A percentile compares a stretch with the other conserved stretches of the same genome.
Evolutionary conservation across 2,113 vertebrate genomes (phyloP).

Genomic region (Sinocyclocheilus grahami): DNA sequence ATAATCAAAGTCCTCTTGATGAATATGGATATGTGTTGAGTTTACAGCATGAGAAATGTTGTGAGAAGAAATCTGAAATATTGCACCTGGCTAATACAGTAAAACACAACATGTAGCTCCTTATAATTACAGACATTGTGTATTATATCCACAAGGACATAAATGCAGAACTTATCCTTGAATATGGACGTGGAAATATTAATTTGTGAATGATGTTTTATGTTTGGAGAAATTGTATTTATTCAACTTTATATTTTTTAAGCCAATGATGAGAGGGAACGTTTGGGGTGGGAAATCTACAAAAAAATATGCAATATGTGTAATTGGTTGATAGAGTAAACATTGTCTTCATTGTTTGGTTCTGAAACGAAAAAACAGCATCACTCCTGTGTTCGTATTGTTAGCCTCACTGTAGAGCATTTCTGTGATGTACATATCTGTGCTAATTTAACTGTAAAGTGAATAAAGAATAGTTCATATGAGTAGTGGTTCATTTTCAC

Average conservation of each 20-base stretch:
- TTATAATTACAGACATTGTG: conserved; percentile 29
- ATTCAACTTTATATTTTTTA: conserved; percentile 66
- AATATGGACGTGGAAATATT: conserved; percentile 50
- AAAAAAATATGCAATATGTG: conserved; percentile 68
- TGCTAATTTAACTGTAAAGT: conserved; percentile 66
- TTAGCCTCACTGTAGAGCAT: conserved; percentile 62
- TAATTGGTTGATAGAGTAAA: conserved; percentile 56
- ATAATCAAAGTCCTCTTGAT: conserved; percentile 53
- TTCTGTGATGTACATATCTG: conserved; percentile 66
- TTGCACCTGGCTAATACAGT: conserved; percentile 45
- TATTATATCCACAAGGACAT: conserved; percentile 50
- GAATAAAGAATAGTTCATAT: conserved; percentile 66
- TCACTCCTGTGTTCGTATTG: conserved; percentile 60
- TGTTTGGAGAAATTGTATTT: conserved; percentile 60
- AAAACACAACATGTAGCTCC: conserved; percentile 49
- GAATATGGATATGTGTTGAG: conserved; percentile 46
- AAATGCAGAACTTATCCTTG: conserved; percentile 49
- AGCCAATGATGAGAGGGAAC: conserved; percentile 53
- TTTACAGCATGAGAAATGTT: conserved; percentile 56
- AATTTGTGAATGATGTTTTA: conserved; percentile 58
- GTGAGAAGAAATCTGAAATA: conserved; percentile 31
- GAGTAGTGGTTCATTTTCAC: conserved; percentile 31
- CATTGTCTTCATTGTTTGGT: conserved; percentile 59
- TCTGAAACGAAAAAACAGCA: conserved; percentile 40
- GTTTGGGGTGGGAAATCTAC: conserved; percentile 52